Percentiles rank a stretch among this genome's conserved stretches.
phyloP scores from a whole-genome alignment of 64 coral and sea anemone species.

The Stichodactyla helianthus region DNA sequence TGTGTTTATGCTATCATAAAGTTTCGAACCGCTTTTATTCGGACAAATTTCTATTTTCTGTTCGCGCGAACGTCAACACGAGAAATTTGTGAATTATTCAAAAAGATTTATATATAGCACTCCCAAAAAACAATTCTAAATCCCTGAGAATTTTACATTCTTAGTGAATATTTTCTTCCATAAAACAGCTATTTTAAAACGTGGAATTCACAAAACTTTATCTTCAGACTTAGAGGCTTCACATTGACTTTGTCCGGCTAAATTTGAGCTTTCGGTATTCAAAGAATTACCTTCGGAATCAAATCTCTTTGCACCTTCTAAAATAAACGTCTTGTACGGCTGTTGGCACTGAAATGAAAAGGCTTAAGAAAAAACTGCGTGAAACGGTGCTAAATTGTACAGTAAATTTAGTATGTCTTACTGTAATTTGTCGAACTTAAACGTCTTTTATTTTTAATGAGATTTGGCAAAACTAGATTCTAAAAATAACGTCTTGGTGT shows the following conservation, averaged over 20 bases:
- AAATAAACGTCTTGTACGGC: not conserved
- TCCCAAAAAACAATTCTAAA: not conserved
- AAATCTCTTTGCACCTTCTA: constrained; percentile 5
- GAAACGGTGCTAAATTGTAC: not conserved
- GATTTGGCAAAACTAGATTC: constrained; percentile 13
- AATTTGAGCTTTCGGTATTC: constrained; percentile 39
- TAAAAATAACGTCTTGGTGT: constrained; percentile 6
- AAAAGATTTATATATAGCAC: not conserved
- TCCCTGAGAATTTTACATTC: not conserved
- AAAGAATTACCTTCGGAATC: constrained; percentile 26
- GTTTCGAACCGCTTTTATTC: not conserved
- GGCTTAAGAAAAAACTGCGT: not conserved
- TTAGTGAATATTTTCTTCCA: constrained; percentile 17
- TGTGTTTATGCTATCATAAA: not conserved
- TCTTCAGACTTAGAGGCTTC: constrained; percentile 27
- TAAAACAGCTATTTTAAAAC: constrained; percentile 11
- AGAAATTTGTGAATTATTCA: not conserved
- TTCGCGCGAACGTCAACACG: not conserved
- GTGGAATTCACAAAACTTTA: constrained; percentile 15
- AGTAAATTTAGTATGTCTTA: not conserved
- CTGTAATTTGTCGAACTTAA: not conserved
- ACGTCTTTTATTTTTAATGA: constrained; percentile 24
- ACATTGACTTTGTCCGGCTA: constrained; percentile 6
- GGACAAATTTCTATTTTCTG: not conserved
- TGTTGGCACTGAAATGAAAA: not conserved